Evolutionary conservation across 2,888 invertebrate genomes (phyloP).

Genomic region (Callinectes sapidus): DNA sequence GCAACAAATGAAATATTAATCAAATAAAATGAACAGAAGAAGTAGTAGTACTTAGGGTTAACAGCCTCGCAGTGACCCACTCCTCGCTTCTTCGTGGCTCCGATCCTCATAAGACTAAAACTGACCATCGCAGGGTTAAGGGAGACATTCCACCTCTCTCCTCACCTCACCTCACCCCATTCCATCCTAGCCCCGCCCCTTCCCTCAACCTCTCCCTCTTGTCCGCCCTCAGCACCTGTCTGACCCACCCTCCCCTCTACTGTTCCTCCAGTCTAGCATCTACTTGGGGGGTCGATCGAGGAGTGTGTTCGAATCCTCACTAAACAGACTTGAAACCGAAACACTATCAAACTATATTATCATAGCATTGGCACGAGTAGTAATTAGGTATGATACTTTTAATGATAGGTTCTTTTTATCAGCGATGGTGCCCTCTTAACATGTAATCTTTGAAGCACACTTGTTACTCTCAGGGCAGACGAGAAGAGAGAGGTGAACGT

Average conservation of each 20-base stretch:
- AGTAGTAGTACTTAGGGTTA: neutral
- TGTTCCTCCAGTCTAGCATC: neutral
- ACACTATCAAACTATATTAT: neutral
- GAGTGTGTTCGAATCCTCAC: neutral
- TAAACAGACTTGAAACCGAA: neutral
- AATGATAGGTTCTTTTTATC: neutral
- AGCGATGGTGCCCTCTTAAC: neutral
- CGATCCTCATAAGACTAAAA: neutral
- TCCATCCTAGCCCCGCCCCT: neutral
- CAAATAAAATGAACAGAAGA: neutral
- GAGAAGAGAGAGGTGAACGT: neutral
- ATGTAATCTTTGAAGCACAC: neutral
- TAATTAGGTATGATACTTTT: neutral
- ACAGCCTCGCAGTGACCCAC: neutral
- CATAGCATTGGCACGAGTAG: neutral
- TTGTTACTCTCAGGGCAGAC: neutral
- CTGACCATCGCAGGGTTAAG: neutral
- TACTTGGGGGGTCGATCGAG: neutral
- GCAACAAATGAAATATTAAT: too few relatives aligned
- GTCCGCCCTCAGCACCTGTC: neutral
- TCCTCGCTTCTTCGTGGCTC: neutral
- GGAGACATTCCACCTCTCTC: neutral
- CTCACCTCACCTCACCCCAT: neutral
- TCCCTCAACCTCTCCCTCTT: neutral
- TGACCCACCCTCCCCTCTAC: neutral